These are phyloP conservation scores for Gymnocheta viridis DNA, from an alignment of 2,888 invertebrate species.

Conservation along the genomic window DNA sequence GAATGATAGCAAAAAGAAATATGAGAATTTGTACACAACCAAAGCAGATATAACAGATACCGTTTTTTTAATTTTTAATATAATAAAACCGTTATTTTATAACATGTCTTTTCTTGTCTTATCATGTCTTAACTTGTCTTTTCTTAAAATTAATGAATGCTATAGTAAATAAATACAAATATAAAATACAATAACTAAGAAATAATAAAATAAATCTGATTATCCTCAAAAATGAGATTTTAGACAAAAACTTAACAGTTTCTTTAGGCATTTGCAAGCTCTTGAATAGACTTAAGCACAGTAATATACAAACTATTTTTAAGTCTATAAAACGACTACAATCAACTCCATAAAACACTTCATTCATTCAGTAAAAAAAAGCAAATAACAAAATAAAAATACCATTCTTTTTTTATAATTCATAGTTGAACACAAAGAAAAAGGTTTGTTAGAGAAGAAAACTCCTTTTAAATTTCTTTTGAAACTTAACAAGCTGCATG, in stretches of 20 bases:
- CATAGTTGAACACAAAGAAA: neutral
- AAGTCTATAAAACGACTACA: neutral
- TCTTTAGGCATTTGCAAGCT: slow-evolving; percentile 38
- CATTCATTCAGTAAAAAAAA: neutral
- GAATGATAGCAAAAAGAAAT: neutral
- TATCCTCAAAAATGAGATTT: slow-evolving; percentile 49
- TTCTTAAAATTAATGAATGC: neutral
- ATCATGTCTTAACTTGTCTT: too few species aligned
- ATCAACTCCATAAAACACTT: neutral
- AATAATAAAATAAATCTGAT: slow-evolving; percentile 49
- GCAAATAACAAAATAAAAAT: slow-evolving; percentile 8
- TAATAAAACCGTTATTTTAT: too few species aligned
- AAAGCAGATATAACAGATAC: too few species aligned
- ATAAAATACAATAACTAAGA: neutral
- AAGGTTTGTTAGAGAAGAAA: neutral
- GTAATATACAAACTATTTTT: neutral
- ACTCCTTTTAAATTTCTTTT: slow-evolving; percentile 7
- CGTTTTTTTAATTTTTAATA: too few species aligned
- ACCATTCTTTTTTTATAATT: neutral
- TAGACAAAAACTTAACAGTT: slow-evolving; percentile 46
- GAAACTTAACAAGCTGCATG: slow-evolving; percentile 11
- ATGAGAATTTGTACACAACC: neutral
- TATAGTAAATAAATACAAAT: neutral
- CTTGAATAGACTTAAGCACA: neutral
- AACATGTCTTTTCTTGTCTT: too few species aligned